Percentiles rank a stretch among this genome's conserved stretches.
phyloP scores from a whole-genome alignment of 2,113 vertebrate species.

The Poecile atricapillus region DNA sequence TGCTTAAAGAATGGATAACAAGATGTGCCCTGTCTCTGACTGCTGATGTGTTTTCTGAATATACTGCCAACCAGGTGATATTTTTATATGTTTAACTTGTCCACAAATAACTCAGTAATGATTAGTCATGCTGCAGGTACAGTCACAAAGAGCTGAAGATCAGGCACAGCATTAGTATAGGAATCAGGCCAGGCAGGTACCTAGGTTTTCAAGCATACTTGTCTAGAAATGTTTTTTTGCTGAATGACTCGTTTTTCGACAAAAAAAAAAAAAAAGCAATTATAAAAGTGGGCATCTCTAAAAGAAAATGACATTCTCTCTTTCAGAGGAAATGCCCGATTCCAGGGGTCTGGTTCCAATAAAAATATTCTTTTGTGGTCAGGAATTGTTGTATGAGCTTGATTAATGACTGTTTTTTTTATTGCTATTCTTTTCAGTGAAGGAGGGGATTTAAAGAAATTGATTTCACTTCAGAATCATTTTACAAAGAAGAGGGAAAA shows the following conservation, averaged over 20 bases:
- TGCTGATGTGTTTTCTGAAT: not conserved
- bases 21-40: not conserved
- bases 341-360: not conserved
- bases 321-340: not conserved
- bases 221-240: not conserved
- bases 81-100: not conserved
- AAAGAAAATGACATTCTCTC: not conserved
- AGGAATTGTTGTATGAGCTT: not conserved
- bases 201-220: not conserved
- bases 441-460: not conserved
- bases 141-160: not conserved
- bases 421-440: conserved; percentile 33
- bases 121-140: not conserved
- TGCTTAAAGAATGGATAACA: not conserved
- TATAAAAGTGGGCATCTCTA: not conserved
- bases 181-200: not conserved
- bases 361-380: not conserved
- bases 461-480: conserved; percentile 1
- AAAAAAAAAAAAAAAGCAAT: not conserved
- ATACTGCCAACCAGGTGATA: not conserved
- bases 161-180: not conserved
- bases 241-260: not conserved
- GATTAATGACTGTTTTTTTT: not conserved
- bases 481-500: not conserved
- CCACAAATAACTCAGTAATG: not conserved